phyloP scores from a whole-genome alignment of 2,113 vertebrate species.

The Ictidomys tridecemlineatus region DNA sequence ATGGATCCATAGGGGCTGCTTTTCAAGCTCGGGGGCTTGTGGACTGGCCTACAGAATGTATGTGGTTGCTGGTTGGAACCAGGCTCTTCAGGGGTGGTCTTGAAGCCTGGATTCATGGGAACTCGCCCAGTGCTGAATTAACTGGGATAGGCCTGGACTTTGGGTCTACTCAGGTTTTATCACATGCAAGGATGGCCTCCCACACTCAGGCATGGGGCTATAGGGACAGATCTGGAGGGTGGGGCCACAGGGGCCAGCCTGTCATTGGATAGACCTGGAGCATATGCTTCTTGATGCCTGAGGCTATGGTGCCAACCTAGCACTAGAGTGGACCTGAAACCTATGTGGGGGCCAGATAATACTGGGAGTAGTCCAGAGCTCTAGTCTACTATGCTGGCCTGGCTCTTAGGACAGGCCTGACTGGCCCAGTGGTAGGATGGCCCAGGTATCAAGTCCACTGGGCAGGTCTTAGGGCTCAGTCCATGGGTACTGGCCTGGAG shows the following conservation, averaged over 20 bases:
- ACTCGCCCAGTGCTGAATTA: neutral
- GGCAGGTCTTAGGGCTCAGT: neutral
- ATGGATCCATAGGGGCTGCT: neutral
- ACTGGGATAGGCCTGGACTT: neutral
- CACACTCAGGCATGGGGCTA: neutral
- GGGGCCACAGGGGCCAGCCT: neutral
- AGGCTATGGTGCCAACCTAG: neutral
- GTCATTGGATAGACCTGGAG: neutral
- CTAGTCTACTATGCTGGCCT: neutral
- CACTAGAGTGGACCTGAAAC: too few species aligned
- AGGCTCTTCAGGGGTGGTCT: neutral
- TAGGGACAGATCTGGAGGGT: neutral
- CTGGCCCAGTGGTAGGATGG: too few species aligned
- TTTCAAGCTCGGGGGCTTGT: neutral
- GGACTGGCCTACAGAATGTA: neutral
- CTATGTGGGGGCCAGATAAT: neutral
- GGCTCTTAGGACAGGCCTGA: neutral
- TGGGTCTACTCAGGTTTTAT: neutral
- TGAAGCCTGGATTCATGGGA: neutral
- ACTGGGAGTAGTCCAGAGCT: neutral
- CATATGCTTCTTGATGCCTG: neutral
- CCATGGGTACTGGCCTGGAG: neutral
- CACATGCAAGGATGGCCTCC: too few species aligned
- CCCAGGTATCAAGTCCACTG: too few species aligned
- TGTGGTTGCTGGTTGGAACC: neutral